Base-by-base conservation (phyloP, 2,797 vertebrate species). In the Hippoglossus hippoglossus region DNA sequence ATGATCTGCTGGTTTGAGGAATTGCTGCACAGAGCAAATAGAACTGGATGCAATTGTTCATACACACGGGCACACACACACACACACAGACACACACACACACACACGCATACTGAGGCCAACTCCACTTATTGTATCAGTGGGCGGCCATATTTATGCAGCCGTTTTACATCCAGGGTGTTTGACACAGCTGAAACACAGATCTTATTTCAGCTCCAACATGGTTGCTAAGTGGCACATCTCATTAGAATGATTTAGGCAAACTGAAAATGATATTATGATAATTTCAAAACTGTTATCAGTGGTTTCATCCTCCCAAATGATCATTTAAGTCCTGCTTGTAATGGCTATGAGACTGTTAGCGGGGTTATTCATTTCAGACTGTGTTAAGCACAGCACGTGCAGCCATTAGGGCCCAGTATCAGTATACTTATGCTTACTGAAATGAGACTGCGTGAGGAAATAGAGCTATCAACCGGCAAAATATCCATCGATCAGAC, bases 331-430 rank as follows among this genome's bases (percentile, higher is more conserved):
- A 91, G 87, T 89, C 89, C 82, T 90, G 83, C 83, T 82, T 87
- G 88, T 92, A 89, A 94, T 93, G 86, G 89, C 89, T 72, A 82
- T 83, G 88, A 90, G 89, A 83, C 90, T 89, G 89, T 91, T 92
- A 91, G 86, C 47, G 64, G 86, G 84, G 87, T 85, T 89, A 91
- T 93, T 94, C 86, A 92, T 93, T 94, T 93, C 91, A 93, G 86
- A 93, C 84, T 88, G 90, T 92, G 91, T 92, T 94, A 90, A 94
- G 91, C 93, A 94, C 93, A 93, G 92, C 93, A 92, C 87, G 93
- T 63, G n/a, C 66, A 59, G 65, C 82, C 85, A 87, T 92, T 90
- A 91, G 73, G 55, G 57, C 89, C 63, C 83, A 77, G 81, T 79
- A 81, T 71, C 54, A 64, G 67, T 77, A 80, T 47, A 80, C 76